phyloP scores from a whole-genome alignment of 2,113 vertebrate species.

The Verasper variegatus region DNA sequence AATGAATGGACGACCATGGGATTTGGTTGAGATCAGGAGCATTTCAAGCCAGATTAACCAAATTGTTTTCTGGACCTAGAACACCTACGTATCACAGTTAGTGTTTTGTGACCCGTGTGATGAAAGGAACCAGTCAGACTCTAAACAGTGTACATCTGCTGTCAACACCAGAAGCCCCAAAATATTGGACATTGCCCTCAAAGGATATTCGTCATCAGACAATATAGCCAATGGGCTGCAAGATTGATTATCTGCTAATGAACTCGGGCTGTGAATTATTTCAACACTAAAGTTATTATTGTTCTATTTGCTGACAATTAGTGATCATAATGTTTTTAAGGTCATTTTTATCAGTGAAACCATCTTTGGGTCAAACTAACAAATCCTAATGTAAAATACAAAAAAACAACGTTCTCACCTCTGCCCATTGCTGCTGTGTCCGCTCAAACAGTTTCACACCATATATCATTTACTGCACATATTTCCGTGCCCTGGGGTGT shows the following conservation, averaged over 20 bases:
- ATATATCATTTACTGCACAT: constrained; percentile 30
- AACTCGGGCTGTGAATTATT: neutral
- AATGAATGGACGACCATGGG: neutral
- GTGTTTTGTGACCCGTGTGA: too few species aligned
- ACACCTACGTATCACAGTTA: too few species aligned
- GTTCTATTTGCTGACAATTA: neutral
- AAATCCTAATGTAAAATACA: constrained; percentile 1
- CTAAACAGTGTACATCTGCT: too few species aligned
- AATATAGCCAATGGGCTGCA: too few species aligned
- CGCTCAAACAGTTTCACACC: constrained; percentile 6
- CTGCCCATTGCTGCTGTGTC: neutral
- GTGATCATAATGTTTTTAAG: too few species aligned
- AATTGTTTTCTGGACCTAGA: too few species aligned
- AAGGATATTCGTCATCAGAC: too few species aligned
- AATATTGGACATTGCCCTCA: too few species aligned
- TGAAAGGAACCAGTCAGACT: too few species aligned
- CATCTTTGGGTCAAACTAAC: neutral
- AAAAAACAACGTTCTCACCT: neutral
- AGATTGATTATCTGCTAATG: too few species aligned
- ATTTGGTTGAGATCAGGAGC: neutral
- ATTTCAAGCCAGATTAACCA: neutral
- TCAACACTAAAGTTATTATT: neutral
- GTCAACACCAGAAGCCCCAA: too few species aligned
- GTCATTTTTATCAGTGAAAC: neutral
- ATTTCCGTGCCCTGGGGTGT: constrained; percentile 6